Base-by-base conservation (phyloP, 2,113 vertebrate genomes). In the Peromyscus maniculatus region DNA sequence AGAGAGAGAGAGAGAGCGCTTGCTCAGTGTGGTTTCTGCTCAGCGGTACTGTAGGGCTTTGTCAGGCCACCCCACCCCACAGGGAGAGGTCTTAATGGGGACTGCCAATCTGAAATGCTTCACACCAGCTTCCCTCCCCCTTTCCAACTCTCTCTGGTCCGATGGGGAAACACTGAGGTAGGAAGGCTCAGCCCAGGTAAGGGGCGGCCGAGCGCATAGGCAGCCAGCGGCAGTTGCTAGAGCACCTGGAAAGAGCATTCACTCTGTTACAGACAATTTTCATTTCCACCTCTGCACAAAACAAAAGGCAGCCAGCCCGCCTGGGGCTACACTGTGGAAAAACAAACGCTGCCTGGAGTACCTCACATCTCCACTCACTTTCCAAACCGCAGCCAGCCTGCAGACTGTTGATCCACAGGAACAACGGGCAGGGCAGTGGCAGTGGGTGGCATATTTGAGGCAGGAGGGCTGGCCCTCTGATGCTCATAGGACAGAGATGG, bases 251-350 rank as follows among this genome's bases (percentile, higher is more conserved):
- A 94, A 86, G 93, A 71, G 72, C 77, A 13, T 93, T 95, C 24
- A n/a, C 39, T 96, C 24, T 89, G 46, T 67, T 86, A 36, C 88
- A 96, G 89, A 95, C n/a, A 59, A 77, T 89, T 95, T 86, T 80
- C 86, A 79, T 96, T 96, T 92, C 93, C 59, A 93, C 91, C 82
- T 97, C 28, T 89, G 24, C 89, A 94, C 82, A 83, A 94, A 96
- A 97, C 94, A 92, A 94, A 97, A 91, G 89, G 79, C 89, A 91
- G 86, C 71, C 59, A 1, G 55, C 93, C 62, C 72, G 78, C 94
- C 93, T 92, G 13, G 6, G 89, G 92, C 80, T 86, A 46, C 22
- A 5, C 39, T 0, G 21, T 84, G 93, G 93, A 95, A 95, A 97
- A 97, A 94, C 93, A 88, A 89, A 91, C 9, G n/a, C 94, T 43